These are phyloP conservation scores for Aix galericulata DNA, from an alignment of 2,113 vertebrate species.

Conservation along the genomic window DNA sequence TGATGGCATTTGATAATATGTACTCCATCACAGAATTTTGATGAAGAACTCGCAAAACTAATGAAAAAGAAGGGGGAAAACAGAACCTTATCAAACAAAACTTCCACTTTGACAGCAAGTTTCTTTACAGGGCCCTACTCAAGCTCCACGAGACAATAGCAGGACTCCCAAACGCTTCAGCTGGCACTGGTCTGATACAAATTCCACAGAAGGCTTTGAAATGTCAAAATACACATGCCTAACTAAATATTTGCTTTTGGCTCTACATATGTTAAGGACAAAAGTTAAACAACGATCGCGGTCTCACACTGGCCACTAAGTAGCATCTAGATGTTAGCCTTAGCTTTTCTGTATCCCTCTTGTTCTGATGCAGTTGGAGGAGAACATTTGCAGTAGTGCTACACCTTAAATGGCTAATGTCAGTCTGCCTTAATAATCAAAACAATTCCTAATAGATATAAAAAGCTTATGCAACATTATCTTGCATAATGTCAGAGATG, in stretches of 20 bases:
- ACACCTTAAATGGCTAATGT: background rate
- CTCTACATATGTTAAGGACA: background rate
- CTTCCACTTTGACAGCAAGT: background rate
- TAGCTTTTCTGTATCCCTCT: background rate
- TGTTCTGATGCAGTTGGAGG: background rate
- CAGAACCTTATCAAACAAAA: background rate
- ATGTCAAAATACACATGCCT: background rate
- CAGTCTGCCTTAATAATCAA: background rate
- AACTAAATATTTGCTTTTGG: background rate
- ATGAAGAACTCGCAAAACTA: background rate
- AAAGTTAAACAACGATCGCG: background rate
- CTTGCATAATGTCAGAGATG: background rate
- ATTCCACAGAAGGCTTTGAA: conserved; percentile 6
- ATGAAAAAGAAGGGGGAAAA: background rate
- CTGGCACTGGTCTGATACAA: background rate
- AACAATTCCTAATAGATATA: background rate
- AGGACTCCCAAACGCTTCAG: background rate
- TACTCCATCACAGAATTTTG: background rate
- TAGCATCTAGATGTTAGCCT: background rate
- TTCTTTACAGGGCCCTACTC: background rate
- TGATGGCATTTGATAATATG: background rate
- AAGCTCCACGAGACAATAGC: background rate
- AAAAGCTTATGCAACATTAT: background rate
- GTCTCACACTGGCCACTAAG: background rate
- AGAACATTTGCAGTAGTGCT: background rate